These are phyloP conservation scores for Piscicola geometra DNA, from an alignment of 2,888 invertebrate species.

Conservation along the genomic window DNA sequence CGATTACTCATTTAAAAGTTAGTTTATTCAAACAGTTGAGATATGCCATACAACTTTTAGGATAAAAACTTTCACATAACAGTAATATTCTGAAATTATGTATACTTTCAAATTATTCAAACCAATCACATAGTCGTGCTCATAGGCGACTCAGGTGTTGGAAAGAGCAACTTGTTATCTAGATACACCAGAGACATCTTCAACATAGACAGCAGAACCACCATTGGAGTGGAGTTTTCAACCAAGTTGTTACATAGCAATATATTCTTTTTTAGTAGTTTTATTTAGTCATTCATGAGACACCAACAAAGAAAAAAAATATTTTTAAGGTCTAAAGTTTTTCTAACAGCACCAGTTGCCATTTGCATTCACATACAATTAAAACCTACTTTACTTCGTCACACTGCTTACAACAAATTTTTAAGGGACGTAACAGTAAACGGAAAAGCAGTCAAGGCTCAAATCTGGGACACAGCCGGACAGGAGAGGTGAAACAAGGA, in stretches of 20 bases:
- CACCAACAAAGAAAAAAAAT: neutral
- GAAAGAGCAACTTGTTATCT: slow-evolving; percentile 76
- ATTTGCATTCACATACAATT: neutral
- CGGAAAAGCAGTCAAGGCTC: slow-evolving; percentile 31
- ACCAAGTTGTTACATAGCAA: slow-evolving; percentile 63
- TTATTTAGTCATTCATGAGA: neutral
- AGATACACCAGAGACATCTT: slow-evolving; percentile 99
- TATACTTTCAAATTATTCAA: neutral
- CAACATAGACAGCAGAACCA: slow-evolving; percentile 75
- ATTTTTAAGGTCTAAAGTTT: too few relatives aligned
- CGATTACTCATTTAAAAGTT: slow-evolving; percentile 36
- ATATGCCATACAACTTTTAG: neutral
- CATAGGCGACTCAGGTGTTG: slow-evolving; percentile 66
- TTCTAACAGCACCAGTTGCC: neutral
- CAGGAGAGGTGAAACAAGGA: slow-evolving; percentile 28
- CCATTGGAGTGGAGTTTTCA: slow-evolving; percentile 88
- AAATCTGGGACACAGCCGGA: slow-evolving; percentile 36
- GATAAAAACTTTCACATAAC: neutral
- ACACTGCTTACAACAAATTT: neutral
- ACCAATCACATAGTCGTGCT: slow-evolving; percentile 75
- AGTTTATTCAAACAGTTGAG: neutral
- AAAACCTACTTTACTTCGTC: too few relatives aligned
- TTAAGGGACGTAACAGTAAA: slow-evolving; percentile 30
- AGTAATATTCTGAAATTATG: too few relatives aligned
- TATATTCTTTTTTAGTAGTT: neutral